Conservation (phyloP, 2,113 vertebrate genomes). For the Colistium nudipinnis region DNA sequence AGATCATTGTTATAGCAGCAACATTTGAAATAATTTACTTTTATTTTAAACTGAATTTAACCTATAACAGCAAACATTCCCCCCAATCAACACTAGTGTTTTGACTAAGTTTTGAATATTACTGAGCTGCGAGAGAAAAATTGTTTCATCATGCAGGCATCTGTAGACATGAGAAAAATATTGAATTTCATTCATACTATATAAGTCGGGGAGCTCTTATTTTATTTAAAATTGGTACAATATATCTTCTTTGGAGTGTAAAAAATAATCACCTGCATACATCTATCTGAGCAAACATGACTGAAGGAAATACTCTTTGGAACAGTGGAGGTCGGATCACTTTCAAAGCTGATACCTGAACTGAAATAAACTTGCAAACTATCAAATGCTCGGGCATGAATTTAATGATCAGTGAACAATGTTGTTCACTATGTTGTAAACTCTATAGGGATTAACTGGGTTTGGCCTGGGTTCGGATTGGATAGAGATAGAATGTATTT, state of each 20-base stretch:
- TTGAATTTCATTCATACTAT: background rate
- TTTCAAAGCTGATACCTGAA: background rate
- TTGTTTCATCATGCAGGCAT: background rate
- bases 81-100: background rate
- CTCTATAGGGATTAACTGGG: background rate
- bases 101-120: background rate
- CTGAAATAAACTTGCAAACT: too few species aligned
- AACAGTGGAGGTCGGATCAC: background rate
- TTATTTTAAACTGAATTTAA: too few species aligned
- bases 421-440: background rate
- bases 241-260: background rate
- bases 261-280: slow-evolving; percentile 1
- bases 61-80: background rate
- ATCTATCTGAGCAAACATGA: slow-evolving; percentile 8
- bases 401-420: background rate
- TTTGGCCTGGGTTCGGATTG: background rate
- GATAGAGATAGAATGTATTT: slow-evolving; percentile 9
- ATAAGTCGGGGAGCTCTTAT: background rate
- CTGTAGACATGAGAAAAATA: background rate
- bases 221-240: background rate
- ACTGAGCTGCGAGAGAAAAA: slow-evolving; percentile 2
- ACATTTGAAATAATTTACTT: too few species aligned
- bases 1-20: too few species aligned
- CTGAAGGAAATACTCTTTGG: background rate
- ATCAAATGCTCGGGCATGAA: background rate